Percentiles rank a stretch among this genome's conserved stretches.
These are phyloP conservation scores for Corythoichthys intestinalis DNA, from an alignment of 2,113 vertebrate genomes.

Conservation along the genomic window DNA sequence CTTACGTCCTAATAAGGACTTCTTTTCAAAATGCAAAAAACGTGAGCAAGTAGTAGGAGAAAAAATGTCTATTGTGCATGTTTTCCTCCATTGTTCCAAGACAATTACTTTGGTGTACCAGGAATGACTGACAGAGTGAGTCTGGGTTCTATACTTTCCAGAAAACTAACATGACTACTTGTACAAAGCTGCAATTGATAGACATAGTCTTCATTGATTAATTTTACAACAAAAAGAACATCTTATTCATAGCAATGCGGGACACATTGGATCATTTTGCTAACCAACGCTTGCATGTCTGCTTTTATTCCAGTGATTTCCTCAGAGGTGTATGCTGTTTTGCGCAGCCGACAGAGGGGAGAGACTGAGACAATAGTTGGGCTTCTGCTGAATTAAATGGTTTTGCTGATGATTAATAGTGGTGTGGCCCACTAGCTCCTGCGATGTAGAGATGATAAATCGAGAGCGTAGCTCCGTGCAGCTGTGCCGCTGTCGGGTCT, in stretches of 20 bases:
- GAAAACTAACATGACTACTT: slow-evolving; percentile 7
- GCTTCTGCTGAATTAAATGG: slow-evolving; percentile 72
- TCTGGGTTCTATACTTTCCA: slow-evolving; percentile 15
- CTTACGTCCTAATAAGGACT: slow-evolving; percentile 1
- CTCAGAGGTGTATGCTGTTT: slow-evolving; percentile 53
- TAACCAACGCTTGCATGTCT: slow-evolving; percentile 36
- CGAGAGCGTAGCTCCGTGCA: slow-evolving; percentile 64
- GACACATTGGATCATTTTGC: slow-evolving; percentile 22
- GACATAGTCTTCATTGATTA: neutral
- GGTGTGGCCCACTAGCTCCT: slow-evolving; percentile 66
- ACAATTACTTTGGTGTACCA: slow-evolving; percentile 51
- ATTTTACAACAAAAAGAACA: slow-evolving; percentile 14
- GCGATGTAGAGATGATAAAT: slow-evolving; percentile 75
- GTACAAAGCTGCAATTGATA: slow-evolving; percentile 18
- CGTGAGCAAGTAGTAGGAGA: slow-evolving; percentile 30
- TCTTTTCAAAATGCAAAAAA: slow-evolving; percentile 20
- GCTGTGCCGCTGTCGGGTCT: slow-evolving; percentile 70
- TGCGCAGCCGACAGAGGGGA: slow-evolving; percentile 53
- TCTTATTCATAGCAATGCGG: slow-evolving; percentile 14
- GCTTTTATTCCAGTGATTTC: slow-evolving; percentile 35
- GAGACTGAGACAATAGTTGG: slow-evolving; percentile 69
- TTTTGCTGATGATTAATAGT: slow-evolving; percentile 77
- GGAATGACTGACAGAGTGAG: slow-evolving; percentile 18
- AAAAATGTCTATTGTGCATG: slow-evolving; percentile 34
- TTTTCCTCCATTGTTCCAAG: slow-evolving; percentile 38